Base-by-base conservation (phyloP, 2,797 vertebrate species). In the Gambusia yucatana region DNA sequence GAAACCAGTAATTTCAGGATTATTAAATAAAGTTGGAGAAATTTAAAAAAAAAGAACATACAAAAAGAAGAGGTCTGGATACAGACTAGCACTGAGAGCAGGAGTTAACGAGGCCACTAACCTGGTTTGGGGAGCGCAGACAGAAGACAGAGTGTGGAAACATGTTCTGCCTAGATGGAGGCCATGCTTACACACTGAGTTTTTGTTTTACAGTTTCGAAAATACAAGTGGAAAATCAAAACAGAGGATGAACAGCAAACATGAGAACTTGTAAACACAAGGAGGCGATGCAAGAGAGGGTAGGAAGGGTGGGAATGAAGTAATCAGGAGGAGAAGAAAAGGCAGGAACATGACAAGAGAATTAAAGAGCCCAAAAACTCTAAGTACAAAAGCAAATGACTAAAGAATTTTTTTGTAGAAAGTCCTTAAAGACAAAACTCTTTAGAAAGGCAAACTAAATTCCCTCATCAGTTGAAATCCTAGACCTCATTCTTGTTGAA, bases 91-190 rank as follows among this genome's bases (percentile, higher is more conserved):
- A 77, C 73, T 43, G 75, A 75, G 59, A 82, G 83, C 55, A 55
- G 77, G 73, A 84, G 84, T 83, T 86, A 87, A 86, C 79, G 69
- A 82, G 74, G 82, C 33, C 2, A 81, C 90, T 93, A 91, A 84
- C 82, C 78, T 90, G 92, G 89, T 91, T 92, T 61, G 89, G 90
- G 92, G 91, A 92, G 73, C 81, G 86, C 69, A 84, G 85, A 89
- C 89, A 91, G 88, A 91, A 92, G 92, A 93, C 91, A 84, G 83
- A 84, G 86, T 85, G 87, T 90, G 91, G 91, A 93, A 94, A 93
- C 89, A 91, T 86, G 86, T 82, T 82, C 85, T 88, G 91, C 93
- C 92, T 84, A 87, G 93, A 93, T 92, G 91, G 90, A 80, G 77
- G 79, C 82, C 76, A 83, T 85, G 89, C 91, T 91, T 92, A 94